Conservation (phyloP, 2,797 vertebrate genomes). For the Pelochelys cantorii region DNA sequence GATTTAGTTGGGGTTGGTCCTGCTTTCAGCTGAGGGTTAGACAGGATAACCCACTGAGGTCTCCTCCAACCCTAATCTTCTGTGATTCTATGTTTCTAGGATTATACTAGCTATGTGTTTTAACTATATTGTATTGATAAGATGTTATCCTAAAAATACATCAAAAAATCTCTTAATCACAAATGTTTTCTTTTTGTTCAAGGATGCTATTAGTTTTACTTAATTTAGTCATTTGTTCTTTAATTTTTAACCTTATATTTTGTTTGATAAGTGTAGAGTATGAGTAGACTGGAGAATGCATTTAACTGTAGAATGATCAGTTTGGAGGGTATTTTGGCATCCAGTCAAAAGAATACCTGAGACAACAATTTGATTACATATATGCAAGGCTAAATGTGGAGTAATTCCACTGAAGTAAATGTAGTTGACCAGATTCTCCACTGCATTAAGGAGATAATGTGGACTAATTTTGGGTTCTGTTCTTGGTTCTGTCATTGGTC, state of each 20-base stretch:
- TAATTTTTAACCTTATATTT: conserved; percentile 12
- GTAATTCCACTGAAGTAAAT: conserved; percentile 16
- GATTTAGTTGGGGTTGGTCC: too few relatives aligned
- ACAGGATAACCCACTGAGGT: too few relatives aligned
- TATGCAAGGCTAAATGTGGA: background rate
- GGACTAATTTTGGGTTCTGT: conserved; percentile 42
- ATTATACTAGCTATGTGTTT: conserved; percentile 56
- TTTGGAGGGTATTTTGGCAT: conserved; percentile 39
- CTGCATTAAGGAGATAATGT: background rate
- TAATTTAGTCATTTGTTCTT: conserved; percentile 49
- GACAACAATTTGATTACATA: conserved; percentile 12
- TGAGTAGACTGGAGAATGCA: background rate
- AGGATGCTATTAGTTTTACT: conserved; percentile 46
- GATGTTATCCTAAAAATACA: conserved; percentile 71
- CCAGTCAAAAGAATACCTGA: conserved; percentile 22
- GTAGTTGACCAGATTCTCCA: background rate
- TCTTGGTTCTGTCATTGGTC: conserved; percentile 60
- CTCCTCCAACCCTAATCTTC: too few relatives aligned
- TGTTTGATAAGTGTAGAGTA: background rate
- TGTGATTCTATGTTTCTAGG: too few relatives aligned
- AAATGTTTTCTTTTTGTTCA: conserved; percentile 58
- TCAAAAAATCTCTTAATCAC: conserved; percentile 69
- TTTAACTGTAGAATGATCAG: conserved; percentile 10
- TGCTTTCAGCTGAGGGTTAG: too few relatives aligned
- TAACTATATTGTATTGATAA: conserved; percentile 68